Base-by-base conservation (phyloP, 2,113 vertebrate genomes). In the Oncorhynchus masou region DNA sequence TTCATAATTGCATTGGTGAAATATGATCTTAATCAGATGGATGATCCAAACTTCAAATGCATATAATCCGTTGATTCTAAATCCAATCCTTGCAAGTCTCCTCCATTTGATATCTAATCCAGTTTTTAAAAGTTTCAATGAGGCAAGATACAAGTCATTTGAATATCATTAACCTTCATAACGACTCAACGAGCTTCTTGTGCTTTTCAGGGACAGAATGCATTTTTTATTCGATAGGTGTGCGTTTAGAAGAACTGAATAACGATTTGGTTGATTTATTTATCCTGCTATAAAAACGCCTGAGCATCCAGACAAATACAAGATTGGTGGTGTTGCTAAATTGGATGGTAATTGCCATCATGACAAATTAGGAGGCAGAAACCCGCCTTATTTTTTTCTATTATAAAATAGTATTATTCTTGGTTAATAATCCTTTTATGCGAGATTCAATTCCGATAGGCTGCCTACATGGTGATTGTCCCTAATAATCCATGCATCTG, bases 381-480 rank as follows among this genome's bases (percentile, higher is more conserved):
- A 54, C 51, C 12, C 15, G 9, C 12, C 12, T 19, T 54, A 4
- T 45, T 45, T 3, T 54, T 19, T 19, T 19, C 13, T 54, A 54
- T 54, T 54, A 54, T 54, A 16, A 19, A 0, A 54, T 54, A 54
- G 39, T 45, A 80, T 86, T 84, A 73, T 84, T 79, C 76, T 81
- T 77, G 74, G 74, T 85, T 83, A 86, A 83, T 81, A 12, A 45
- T 45, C 39, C 73, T 77, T 86, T 86, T 84, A 80, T 85, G 86
- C 77, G 77, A 83, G 39, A 45, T 83, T 85, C 81, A 83, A 83
- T 80, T 83, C 83, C 80, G 81, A 83, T 86, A 81, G 81, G 71
- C 80, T 81, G 39, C 2, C 39, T 45, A 11, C 39, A 81, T 86
- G 81, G 86, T 81, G 77, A 82, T 83, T 86, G 79, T 74, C 65